A percentile compares a stretch with the other conserved stretches of the same genome.
These are phyloP conservation scores for Drosophila peninsularis DNA, from an alignment of 2,888 invertebrate genomes.

Conservation along the genomic window DNA sequence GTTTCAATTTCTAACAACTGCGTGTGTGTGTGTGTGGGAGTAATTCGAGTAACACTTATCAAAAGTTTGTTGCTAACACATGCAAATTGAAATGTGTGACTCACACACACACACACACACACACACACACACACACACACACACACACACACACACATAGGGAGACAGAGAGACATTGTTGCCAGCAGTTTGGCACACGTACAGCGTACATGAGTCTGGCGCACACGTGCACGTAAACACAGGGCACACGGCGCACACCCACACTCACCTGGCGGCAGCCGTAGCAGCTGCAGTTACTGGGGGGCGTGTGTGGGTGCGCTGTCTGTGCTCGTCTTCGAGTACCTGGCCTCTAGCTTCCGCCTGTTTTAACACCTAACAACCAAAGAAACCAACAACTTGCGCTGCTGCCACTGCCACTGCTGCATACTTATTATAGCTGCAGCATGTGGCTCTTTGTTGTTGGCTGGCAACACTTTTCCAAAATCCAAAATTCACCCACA, in stretches of 20 bases:
- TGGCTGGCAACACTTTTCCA: conserved; percentile 36
- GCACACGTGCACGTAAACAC: conserved; percentile 47
- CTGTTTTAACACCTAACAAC: conserved; percentile 78
- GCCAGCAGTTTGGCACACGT: conserved; percentile 63
- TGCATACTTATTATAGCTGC: conserved; percentile 75
- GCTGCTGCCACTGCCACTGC: conserved; percentile 40
- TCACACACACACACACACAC: no score
- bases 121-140: conserved; percentile 8
- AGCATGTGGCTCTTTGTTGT: conserved; percentile 67
- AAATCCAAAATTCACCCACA: conserved; percentile 69
- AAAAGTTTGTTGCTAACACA: conserved; percentile 79
- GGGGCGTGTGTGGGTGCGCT: neutral
- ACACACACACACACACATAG: conserved; percentile 4
- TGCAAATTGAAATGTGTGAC: conserved; percentile 81
- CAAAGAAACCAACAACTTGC: conserved; percentile 65
- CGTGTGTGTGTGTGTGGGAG: conserved; percentile 31
- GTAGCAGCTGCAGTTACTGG: conserved; percentile 13
- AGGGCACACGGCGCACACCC: conserved; percentile 2
- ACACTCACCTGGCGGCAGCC: conserved; percentile 26
- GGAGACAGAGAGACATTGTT: conserved; percentile 34
- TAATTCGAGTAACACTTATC: conserved; percentile 77
- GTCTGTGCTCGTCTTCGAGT: conserved; percentile 23
- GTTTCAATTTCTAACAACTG: conserved; percentile 63
- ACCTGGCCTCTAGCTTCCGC: conserved; percentile 75
- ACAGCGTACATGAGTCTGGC: conserved; percentile 45